These are phyloP conservation scores for Eclectus roratus DNA, from an alignment of 2,113 vertebrate species.

Conservation along the genomic window DNA sequence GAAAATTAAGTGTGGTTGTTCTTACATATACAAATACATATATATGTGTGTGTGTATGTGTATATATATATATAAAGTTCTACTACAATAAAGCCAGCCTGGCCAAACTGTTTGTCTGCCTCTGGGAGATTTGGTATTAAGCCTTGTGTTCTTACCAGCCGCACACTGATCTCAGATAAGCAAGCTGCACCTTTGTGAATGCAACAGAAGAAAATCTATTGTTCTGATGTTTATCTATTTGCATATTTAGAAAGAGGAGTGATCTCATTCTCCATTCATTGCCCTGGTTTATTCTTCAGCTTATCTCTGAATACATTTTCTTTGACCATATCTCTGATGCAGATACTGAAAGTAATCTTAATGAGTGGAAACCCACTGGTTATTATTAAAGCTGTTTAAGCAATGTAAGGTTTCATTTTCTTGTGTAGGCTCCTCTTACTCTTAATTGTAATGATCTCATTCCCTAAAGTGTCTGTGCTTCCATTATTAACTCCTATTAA, in stretches of 20 bases:
- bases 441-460: conserved; percentile 56
- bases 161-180: conserved; percentile 35
- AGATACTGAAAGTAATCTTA: conserved; percentile 26
- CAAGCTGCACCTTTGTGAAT: conserved; percentile 35
- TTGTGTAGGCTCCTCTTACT: conserved; percentile 39
- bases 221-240: conserved; percentile 48
- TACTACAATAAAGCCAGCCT: background rate
- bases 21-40: background rate
- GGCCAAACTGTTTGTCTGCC: background rate
- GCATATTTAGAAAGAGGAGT: conserved; percentile 34
- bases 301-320: conserved; percentile 26
- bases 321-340: conserved; percentile 3
- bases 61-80: background rate
- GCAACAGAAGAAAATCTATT: conserved; percentile 37
- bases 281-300: background rate
- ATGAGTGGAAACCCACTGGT: conserved; percentile 26
- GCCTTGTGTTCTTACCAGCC: background rate
- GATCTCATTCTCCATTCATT: conserved; percentile 26
- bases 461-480: conserved; percentile 45
- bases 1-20: background rate
- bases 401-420: conserved; percentile 50
- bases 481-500: conserved; percentile 62
- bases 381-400: conserved; percentile 52
- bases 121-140: background rate
- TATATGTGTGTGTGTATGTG: background rate